These are phyloP conservation scores for Sisyra terminalis DNA, from an alignment of 2,888 invertebrate genomes.

Conservation along the genomic window DNA sequence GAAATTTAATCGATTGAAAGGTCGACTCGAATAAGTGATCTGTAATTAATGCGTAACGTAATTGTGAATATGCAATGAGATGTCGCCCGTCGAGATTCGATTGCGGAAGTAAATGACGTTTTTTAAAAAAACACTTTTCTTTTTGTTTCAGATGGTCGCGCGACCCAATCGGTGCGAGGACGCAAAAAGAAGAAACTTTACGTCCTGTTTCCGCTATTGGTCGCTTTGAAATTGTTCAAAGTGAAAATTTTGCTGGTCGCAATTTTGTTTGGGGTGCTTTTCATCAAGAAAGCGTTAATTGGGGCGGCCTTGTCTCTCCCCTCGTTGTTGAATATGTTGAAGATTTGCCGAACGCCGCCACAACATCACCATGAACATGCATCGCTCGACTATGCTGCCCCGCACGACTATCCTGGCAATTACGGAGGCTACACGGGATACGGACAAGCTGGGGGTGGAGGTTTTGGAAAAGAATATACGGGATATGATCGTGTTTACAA, in stretches of 20 bases:
- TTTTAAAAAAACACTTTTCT: neutral
- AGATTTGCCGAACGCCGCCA: conserved; percentile 29
- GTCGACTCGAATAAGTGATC: too few relatives aligned
- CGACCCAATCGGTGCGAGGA: neutral
- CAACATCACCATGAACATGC: conserved; percentile 11
- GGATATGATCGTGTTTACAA: conserved; percentile 3
- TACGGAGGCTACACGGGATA: conserved; percentile 10
- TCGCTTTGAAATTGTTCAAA: conserved; percentile 34
- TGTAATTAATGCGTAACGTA: neutral
- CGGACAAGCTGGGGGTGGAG: conserved; percentile 4
- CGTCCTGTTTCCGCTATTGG: conserved; percentile 33
- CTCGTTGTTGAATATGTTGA: conserved; percentile 36
- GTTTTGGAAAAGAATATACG: neutral
- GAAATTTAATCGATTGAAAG: too few relatives aligned
- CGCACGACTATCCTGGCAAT: conserved; percentile 20
- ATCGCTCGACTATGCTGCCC: conserved; percentile 11
- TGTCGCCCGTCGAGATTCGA: neutral
- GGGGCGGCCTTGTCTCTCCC: conserved; percentile 42
- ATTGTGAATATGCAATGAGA: neutral
- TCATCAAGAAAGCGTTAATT: conserved; percentile 48
- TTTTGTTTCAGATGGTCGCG: conserved; percentile 2
- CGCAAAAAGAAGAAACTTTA: conserved; percentile 33
- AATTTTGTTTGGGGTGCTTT: conserved; percentile 39
- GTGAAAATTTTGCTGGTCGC: conserved; percentile 41
- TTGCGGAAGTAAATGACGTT: neutral